Evolutionary conservation across 2,113 vertebrate species (phyloP).

Genomic region (Heterochromis multidens): DNA sequence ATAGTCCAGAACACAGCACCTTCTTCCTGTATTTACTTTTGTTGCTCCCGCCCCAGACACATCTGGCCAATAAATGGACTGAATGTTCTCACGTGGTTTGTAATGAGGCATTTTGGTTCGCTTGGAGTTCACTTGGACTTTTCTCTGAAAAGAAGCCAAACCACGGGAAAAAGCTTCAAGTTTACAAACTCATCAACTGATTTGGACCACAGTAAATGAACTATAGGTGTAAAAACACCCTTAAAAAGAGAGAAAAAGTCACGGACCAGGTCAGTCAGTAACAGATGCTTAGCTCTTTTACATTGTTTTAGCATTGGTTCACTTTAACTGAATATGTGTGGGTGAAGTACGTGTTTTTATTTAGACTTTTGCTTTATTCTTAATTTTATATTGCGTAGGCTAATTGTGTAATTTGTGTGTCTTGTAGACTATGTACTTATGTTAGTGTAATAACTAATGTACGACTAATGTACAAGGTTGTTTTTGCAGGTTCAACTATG

Average conservation of each 20-base stretch:
- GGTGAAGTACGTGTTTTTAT: not conserved
- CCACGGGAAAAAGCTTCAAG: not conserved
- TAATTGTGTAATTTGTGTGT: not conserved
- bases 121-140: not conserved
- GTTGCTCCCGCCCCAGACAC: not conserved
- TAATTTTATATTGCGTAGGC: not conserved
- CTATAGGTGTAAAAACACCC: too few species aligned
- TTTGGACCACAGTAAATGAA: too few species aligned
- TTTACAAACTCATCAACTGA: not conserved
- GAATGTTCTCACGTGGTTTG: not conserved
- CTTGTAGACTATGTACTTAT: not conserved
- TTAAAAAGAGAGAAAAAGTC: too few species aligned
- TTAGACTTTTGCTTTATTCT: not conserved
- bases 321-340: not conserved
- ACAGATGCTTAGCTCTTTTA: not conserved
- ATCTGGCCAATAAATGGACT: fast-evolving
- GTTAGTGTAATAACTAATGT: not conserved
- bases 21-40: not conserved
- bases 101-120: not conserved
- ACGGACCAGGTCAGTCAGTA: not conserved
- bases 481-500: not conserved
- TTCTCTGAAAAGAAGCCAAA: not conserved
- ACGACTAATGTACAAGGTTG: not conserved
- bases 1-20: not conserved
- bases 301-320: not conserved